Evolutionary conservation across 2,113 vertebrate species (phyloP), one percentile per base, ranked within the genome.

Genomic region (Cyanistes caeruleus): DNA sequence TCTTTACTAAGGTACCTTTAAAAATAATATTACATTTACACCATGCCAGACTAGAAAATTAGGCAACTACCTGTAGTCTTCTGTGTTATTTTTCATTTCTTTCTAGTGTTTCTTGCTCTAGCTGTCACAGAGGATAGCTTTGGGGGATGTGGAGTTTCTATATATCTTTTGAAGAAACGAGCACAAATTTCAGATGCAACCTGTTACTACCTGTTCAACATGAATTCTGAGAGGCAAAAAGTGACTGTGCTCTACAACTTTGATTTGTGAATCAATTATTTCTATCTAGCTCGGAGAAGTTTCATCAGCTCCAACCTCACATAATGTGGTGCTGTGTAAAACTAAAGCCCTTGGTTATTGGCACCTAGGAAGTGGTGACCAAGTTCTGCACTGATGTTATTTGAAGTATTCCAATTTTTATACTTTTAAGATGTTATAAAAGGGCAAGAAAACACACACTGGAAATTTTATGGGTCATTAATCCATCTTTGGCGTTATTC

Each of bases 181-280:
- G 75, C 60, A 87, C 17, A 43, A n/a, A 77, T 92, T 90, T 90
- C 72, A 75, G 59, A 52, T 88, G 67, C 68, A 90, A 63, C 72
- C 56, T 84, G 69, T 60, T 89, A 9, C 43, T 81, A 43, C 65
- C 65, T 92, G 79, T 86, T 80, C 94, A 85, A 20, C 39, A 9
- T 44, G 79, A 63, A 86, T 89, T 95, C 80, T 77, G 86, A 89
- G 83, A 77, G 63, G 83, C 59, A 94, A 27, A 90, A 74, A 92
- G 31, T 51, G 72, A 3, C 74, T 72, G 5, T 75, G 74, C 78
- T 91, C 75, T 68, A 46, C 70, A 87, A 10, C 31, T 86, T 87
- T 74, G 72, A 74, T 88, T 96, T 86, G 44, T 59, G 64, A 95
- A 92, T 88, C 84, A 86, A n/a, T 91, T 96, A 65, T 82, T 94